Percentiles rank a stretch among this genome's conserved stretches.
phyloP scores from a whole-genome alignment of 2,888 invertebrate species.

The Dynastes hyllus region DNA sequence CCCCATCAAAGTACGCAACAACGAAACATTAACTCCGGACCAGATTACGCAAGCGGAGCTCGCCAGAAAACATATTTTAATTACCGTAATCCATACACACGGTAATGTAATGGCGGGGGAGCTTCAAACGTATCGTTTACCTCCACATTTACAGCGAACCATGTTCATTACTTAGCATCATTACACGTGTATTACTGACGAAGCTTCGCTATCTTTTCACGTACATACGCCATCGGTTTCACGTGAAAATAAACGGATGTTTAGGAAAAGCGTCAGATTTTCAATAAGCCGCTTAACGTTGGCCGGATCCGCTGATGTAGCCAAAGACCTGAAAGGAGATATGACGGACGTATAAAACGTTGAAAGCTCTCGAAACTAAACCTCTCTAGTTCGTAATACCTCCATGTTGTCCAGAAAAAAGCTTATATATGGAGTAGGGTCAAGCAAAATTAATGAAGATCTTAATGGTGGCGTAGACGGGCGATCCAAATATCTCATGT shows the following conservation, averaged over 20 bases:
- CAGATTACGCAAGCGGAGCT: too few species aligned
- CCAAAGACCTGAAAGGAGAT: conserved; percentile 32
- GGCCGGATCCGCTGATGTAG: background rate
- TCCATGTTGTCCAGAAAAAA: background rate
- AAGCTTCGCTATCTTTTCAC: conserved; percentile 5
- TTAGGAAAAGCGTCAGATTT: conserved; percentile 45
- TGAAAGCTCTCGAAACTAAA: background rate
- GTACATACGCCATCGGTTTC: background rate
- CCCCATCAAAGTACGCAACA: too few species aligned
- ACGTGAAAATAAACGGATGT: conserved; percentile 44
- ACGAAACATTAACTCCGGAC: too few species aligned
- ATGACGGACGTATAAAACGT: conserved; percentile 1
- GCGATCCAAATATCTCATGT: background rate
- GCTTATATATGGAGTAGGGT: background rate
- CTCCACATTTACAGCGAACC: background rate
- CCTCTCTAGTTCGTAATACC: background rate
- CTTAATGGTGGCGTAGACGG: conserved; percentile 3
- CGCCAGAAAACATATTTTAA: conserved; percentile 5
- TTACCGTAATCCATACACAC: background rate
- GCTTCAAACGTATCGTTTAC: conserved; percentile 11
- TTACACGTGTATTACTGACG: conserved; percentile 16
- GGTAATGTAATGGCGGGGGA: conserved; percentile 15
- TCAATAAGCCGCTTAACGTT: conserved; percentile 42
- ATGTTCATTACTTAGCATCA: conserved; percentile 11
- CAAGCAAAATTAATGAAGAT: conserved; percentile 19